A percentile compares a stretch with the other conserved stretches of the same genome.
Evolutionary conservation across 2,797 vertebrate genomes (phyloP).

Genomic region (Lagocephalus sceleratus): DNA sequence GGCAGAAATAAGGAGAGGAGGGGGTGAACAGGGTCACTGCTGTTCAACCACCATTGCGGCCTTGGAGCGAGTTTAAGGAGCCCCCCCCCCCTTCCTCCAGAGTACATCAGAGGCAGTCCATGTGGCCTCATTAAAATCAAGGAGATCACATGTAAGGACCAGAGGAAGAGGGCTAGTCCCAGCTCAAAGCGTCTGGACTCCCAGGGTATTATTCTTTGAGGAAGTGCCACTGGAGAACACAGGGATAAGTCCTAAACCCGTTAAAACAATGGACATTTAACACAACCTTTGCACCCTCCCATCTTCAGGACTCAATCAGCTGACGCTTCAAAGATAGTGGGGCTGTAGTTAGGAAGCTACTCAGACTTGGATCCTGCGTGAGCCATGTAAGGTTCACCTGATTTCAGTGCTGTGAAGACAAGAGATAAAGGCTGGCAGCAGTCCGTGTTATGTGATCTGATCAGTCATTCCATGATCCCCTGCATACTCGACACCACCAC

Average conservation of each 20-base stretch:
- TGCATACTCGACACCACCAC: slow-evolving; percentile 42
- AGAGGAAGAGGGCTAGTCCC: slow-evolving; percentile 71
- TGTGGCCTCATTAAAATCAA: slow-evolving; percentile 81
- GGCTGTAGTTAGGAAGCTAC: slow-evolving; percentile 1
- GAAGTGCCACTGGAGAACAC: slow-evolving; percentile 56
- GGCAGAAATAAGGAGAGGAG: slow-evolving; percentile 37
- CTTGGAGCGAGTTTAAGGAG: slow-evolving; percentile 43
- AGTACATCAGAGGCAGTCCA: slow-evolving; percentile 77
- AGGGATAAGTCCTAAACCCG: slow-evolving; percentile 49
- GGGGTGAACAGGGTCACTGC: slow-evolving; percentile 57
- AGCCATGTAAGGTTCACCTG: slow-evolving; percentile 60
- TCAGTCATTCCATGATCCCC: slow-evolving; percentile 52
- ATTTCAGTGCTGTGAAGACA: slow-evolving; percentile 63
- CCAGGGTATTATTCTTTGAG: slow-evolving; percentile 65
- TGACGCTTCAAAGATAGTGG: slow-evolving; percentile 51
- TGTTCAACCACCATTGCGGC: slow-evolving; percentile 57
- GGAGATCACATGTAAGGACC: slow-evolving; percentile 78
- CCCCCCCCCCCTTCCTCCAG: slow-evolving; percentile 52
- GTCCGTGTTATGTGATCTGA: slow-evolving; percentile 50
- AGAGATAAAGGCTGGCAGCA: slow-evolving; percentile 54
- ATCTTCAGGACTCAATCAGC: slow-evolving; percentile 48
- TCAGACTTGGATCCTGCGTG: slow-evolving; percentile 54
- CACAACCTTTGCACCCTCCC: slow-evolving; percentile 45
- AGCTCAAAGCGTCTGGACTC: slow-evolving; percentile 65
- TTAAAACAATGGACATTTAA: slow-evolving; percentile 69